Percentiles rank a stretch among this genome's conserved stretches.
Conservation (phyloP, 2,888 invertebrate genomes). For the Charanyca ferruginea region DNA sequence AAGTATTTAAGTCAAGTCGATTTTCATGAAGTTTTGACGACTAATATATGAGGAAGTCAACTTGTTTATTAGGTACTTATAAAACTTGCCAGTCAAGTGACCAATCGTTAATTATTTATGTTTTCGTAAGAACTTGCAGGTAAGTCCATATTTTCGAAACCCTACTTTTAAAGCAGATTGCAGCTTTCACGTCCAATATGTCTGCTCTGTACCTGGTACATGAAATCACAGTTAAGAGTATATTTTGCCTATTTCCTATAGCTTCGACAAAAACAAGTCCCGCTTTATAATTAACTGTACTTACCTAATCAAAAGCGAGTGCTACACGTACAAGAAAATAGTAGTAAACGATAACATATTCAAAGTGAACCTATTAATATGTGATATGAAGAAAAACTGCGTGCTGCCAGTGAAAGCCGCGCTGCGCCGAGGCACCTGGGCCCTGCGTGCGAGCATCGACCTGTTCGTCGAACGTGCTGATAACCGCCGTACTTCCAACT, state of each 20-base stretch:
- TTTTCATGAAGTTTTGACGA: too few species aligned
- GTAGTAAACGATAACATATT: constrained; percentile 40
- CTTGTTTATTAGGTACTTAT: too few species aligned
- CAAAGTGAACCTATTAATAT: constrained; percentile 56
- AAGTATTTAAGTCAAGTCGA: too few species aligned
- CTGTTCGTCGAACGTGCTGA: constrained; percentile 69
- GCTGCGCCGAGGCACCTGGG: constrained; percentile 44
- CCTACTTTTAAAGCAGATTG: too few species aligned
- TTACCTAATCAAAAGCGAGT: constrained; percentile 26
- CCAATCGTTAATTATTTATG: too few species aligned
- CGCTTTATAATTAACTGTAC: constrained; percentile 14
- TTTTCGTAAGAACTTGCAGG: too few species aligned
- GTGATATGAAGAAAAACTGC: constrained; percentile 62
- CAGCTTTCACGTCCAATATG: too few species aligned
- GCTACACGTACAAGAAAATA: constrained; percentile 37
- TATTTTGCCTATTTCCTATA: constrained; percentile 26
- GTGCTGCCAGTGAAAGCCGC: constrained; percentile 62
- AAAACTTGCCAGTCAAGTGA: too few species aligned
- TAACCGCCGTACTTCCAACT: constrained; percentile 72
- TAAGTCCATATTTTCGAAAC: too few species aligned
- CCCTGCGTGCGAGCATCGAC: constrained; percentile 63
- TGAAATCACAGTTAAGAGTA: not conserved
- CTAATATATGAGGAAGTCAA: too few species aligned
- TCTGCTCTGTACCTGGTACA: not conserved
- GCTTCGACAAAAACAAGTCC: constrained; percentile 9